These are phyloP conservation scores for Caenorhabditis auriculariae DNA, from an alignment of 2,888 invertebrate species.

Conservation along the genomic window DNA sequence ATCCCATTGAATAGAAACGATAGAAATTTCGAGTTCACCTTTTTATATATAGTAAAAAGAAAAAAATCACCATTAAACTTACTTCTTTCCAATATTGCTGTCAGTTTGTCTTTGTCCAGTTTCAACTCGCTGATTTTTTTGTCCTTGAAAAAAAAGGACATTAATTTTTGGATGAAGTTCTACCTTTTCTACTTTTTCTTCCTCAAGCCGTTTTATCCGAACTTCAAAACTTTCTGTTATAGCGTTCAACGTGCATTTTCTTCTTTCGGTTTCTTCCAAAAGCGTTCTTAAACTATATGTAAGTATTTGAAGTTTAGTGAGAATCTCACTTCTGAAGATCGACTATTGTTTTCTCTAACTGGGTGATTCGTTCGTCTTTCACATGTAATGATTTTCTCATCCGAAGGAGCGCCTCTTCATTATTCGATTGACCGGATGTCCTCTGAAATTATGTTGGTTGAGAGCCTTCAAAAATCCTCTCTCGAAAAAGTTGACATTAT, in stretches of 20 bases:
- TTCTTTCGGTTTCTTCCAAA: slow-evolving; percentile 33
- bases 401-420: slow-evolving; percentile 4
- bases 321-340: slow-evolving; percentile 43
- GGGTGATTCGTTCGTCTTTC: slow-evolving; percentile 56
- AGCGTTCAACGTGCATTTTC: slow-evolving; percentile 26
- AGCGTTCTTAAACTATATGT: slow-evolving; percentile 19
- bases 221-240: slow-evolving; percentile 34
- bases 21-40: no score
- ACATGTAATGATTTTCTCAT: slow-evolving; percentile 45
- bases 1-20: not conserved
- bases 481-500: not conserved
- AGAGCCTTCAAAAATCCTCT: not conserved
- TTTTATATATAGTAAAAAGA: no score
- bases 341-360: slow-evolving; percentile 49
- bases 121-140: slow-evolving; percentile 21
- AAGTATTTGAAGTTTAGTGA: not conserved
- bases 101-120: slow-evolving; percentile 20
- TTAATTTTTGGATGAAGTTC: not conserved
- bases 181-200: slow-evolving; percentile 26
- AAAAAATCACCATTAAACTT: no score
- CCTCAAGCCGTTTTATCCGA: slow-evolving; percentile 29
- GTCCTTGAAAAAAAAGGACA: slow-evolving; percentile 9
- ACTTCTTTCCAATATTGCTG: slow-evolving; percentile 26
- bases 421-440: slow-evolving; percentile 1
- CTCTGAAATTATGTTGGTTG: slow-evolving; percentile 13